Evolutionary conservation across 2,797 vertebrate species (phyloP), one percentile per base, ranked within the genome.

Genomic region (Phalloptychus januarius): DNA sequence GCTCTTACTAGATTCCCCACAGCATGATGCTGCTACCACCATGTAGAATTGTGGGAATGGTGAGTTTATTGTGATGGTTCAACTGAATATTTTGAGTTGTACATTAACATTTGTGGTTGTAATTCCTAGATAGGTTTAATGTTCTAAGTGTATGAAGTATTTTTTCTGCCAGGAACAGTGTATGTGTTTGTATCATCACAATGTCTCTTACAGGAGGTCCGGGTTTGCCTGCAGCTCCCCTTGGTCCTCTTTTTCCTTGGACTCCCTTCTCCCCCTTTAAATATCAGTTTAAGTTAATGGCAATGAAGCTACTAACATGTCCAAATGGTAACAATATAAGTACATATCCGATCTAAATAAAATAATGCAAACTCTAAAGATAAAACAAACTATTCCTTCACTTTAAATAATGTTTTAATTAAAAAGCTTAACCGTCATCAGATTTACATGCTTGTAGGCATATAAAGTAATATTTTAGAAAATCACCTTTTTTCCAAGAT

Each of bases 181-280:
- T 15, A 23, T 38, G 16, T 15, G 25, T 74, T 28, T 73, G 48
- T 52, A 18, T 74, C 6, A 54, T 16, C 40, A 16, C 52, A 50
- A 31, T 1, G 56, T 82, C 90, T 82, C 92, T 89, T 95, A 96
- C 96, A 83, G 84, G 92, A 79, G 78, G 81, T 79, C 96, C 95
- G 63, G 38, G 85, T 1, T 50, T 85, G 56, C 95, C 96, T 77
- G 94, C 95, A 40, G 88, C 40, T 67, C 95, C 95, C 88, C 95
- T 94, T 72, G 80, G 72, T 86, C 88, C 91, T 82, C 52, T 85
- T 5, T 0, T 46, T 1, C 93, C 94, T 72, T 74, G 74, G 58
- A 79, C 15, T 50, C 94, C 94, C 85, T 94, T 93, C 44, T 76
- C 1, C 45, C 94, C 94, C 94, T 95, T 81, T 54, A 79, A 83